Evolutionary conservation across 2,888 invertebrate species (phyloP).

Genomic region (Nymphalis polychloros): DNA sequence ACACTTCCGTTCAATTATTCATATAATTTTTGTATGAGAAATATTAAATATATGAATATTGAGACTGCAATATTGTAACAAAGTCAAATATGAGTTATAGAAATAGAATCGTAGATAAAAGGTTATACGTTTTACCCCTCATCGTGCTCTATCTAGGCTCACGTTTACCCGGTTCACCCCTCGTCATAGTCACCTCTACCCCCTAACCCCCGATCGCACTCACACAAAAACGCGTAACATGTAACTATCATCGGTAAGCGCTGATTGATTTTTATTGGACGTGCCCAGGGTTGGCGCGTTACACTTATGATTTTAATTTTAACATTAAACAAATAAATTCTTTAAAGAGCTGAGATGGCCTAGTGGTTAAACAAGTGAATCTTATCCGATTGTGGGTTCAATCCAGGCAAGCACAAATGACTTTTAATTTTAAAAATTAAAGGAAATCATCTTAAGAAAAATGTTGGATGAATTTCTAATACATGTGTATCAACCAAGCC

Average conservation of each 20-base stretch:
- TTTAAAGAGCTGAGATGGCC: no score
- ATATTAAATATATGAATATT: background rate
- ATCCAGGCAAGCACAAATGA: no score
- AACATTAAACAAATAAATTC: background rate
- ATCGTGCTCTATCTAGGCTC: slow-evolving; percentile 42
- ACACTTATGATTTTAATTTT: background rate
- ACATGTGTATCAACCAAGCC: no score
- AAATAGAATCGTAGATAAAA: slow-evolving; percentile 16
- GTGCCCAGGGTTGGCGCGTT: slow-evolving; percentile 56
- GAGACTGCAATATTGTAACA: background rate
- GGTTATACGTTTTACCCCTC: slow-evolving; percentile 16
- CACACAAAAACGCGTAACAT: slow-evolving; percentile 31
- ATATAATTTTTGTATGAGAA: no score
- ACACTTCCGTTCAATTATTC: no score
- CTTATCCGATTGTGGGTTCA: no score
- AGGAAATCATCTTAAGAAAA: no score
- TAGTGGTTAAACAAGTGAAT: no score
- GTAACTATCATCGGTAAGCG: slow-evolving; percentile 56
- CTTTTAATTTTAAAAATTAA: no score
- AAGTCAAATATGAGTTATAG: background rate
- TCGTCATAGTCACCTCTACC: slow-evolving; percentile 20
- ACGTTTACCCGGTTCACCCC: slow-evolving; percentile 30
- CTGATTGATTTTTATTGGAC: slow-evolving; percentile 77
- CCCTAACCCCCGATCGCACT: slow-evolving; percentile 25
- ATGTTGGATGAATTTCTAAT: no score